Percentiles rank a stretch among this genome's conserved stretches.
These are phyloP conservation scores for Campaea margaritaria DNA, from an alignment of 2,888 invertebrate species.

Conservation along the genomic window DNA sequence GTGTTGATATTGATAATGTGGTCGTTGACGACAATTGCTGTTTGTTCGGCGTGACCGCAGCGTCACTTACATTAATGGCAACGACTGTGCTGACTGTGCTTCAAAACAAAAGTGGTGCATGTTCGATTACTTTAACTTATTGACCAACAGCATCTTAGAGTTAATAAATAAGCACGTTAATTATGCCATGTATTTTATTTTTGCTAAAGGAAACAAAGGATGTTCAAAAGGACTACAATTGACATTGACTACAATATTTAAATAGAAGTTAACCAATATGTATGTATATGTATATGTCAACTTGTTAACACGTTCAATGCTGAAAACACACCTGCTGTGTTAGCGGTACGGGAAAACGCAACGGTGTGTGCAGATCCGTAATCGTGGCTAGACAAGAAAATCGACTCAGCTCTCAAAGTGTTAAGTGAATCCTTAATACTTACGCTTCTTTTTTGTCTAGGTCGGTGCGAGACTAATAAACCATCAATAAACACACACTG, in stretches of 20 bases:
- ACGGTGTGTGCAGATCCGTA: too few relatives aligned
- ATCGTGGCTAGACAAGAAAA: too few relatives aligned
- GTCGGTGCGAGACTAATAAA: constrained; percentile 20
- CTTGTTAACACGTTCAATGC: too few relatives aligned
- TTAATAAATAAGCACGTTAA: not conserved
- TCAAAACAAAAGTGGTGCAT: constrained; percentile 3
- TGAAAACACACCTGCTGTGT: too few relatives aligned
- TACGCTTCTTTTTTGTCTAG: constrained; percentile 14
- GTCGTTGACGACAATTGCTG: constrained; percentile 46
- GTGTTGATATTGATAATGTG: constrained; percentile 63
- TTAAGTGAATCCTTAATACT: constrained; percentile 7
- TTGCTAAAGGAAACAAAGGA: too few relatives aligned
- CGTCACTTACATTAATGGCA: constrained; percentile 20
- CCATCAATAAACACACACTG: constrained; percentile 11
- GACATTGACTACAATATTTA: too few relatives aligned
- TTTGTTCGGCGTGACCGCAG: constrained; percentile 36
- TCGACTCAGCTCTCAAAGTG: too few relatives aligned
- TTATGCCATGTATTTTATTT: too few relatives aligned
- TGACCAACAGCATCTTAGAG: constrained; percentile 2
- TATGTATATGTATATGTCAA: too few relatives aligned
- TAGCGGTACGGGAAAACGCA: too few relatives aligned
- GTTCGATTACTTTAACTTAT: not conserved
- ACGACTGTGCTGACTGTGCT: constrained; percentile 4
- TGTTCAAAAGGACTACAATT: too few relatives aligned
- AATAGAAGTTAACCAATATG: too few relatives aligned